phyloP scores from a whole-genome alignment of 2,113 vertebrate genomes.

The Dissostichus mawsoni region DNA sequence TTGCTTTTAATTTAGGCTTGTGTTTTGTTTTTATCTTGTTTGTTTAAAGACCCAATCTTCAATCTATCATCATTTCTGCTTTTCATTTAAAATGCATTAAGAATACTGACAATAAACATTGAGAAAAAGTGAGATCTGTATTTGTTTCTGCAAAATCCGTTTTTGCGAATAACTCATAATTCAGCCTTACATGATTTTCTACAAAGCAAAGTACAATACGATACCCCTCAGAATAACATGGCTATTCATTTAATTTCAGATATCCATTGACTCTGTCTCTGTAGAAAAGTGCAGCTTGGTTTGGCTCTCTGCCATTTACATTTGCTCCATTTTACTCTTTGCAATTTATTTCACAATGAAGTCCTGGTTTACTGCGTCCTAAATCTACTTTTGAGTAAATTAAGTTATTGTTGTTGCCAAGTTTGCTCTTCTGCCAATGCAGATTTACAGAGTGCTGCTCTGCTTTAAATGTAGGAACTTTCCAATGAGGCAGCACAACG shows the following conservation, averaged over 20 bases:
- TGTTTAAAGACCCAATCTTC: neutral
- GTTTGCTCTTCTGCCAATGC: neutral
- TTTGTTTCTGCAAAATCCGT: neutral
- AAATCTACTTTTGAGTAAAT: slow-evolving; percentile 19
- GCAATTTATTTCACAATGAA: slow-evolving; percentile 10
- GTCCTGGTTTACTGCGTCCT: neutral
- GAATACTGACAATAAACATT: neutral
- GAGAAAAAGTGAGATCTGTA: neutral
- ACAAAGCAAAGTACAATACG: neutral
- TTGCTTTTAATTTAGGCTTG: neutral
- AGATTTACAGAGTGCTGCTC: slow-evolving; percentile 7
- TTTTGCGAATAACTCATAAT: neutral
- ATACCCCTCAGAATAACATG: neutral
- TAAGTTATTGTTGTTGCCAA: slow-evolving; percentile 32
- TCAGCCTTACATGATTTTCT: neutral
- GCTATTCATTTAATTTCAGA: neutral
- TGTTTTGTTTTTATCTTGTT: neutral
- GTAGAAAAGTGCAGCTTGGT: neutral
- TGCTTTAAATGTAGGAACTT: neutral
- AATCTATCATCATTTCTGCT: neutral
- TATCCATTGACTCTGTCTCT: neutral
- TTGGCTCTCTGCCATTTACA: slow-evolving; percentile 3
- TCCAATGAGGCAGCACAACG: slow-evolving; percentile 6
- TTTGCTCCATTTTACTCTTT: slow-evolving; percentile 6
- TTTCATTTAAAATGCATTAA: neutral